phyloP scores from a whole-genome alignment of 1,140 invertebrate genomes.

The Phthorimaea operculella region DNA sequence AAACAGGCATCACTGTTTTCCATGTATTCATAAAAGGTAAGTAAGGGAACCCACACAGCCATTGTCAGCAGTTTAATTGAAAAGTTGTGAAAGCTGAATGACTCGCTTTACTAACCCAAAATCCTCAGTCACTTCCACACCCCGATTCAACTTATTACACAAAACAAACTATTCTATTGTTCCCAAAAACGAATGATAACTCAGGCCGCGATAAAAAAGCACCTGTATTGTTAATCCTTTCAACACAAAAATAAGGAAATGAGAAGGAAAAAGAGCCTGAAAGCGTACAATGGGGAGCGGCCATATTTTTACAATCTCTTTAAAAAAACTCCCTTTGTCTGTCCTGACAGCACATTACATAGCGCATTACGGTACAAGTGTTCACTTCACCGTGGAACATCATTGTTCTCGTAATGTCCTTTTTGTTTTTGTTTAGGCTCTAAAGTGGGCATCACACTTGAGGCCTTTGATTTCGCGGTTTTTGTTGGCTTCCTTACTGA shows the following conservation, averaged over 20 bases:
- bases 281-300: constrained; percentile 44
- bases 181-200: neutral
- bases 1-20: no score
- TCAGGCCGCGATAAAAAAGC: constrained; percentile 29
- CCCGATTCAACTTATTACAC: no score
- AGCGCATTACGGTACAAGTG: constrained; percentile 44
- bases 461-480: neutral
- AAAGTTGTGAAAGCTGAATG: no score
- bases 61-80: no score
- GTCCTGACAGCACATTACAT: constrained; percentile 49
- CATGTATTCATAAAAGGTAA: no score
- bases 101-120: no score
- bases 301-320: constrained; percentile 58
- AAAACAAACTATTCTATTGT: no score
- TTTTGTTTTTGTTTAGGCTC: neutral
- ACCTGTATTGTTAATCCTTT: constrained; percentile 60
- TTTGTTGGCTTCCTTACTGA: neutral
- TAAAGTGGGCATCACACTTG: neutral
- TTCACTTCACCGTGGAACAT: constrained; percentile 32
- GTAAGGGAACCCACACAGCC: no score
- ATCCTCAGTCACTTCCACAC: no score
- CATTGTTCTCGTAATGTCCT: constrained; percentile 31
- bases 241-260: constrained; percentile 54
- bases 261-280: constrained; percentile 52
- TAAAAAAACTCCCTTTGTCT: constrained; percentile 46